Evolutionary conservation across 2,113 vertebrate genomes (phyloP).

Genomic region (Hylia prasina): DNA sequence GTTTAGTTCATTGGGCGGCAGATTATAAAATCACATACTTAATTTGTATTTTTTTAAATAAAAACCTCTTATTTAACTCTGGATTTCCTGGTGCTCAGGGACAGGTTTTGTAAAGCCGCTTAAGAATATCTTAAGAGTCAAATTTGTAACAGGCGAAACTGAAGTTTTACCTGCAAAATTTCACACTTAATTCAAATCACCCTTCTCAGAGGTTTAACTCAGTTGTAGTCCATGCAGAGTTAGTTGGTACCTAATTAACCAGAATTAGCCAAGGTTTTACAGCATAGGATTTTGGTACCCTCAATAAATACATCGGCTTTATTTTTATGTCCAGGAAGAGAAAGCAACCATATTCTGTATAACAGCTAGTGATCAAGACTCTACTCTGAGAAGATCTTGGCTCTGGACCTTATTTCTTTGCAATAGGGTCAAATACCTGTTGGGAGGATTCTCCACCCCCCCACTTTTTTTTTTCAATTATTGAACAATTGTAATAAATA

Average conservation of each 20-base stretch:
- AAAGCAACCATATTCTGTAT: neutral
- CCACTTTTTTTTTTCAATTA: neutral
- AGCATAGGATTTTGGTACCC: neutral
- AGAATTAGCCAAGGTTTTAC: neutral
- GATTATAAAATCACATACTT: neutral
- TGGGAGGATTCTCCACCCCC: neutral
- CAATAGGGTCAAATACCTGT: rapidly evolving
- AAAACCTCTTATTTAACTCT: neutral
- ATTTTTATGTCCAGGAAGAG: neutral
- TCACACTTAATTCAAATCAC: neutral
- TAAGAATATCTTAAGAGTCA: neutral
- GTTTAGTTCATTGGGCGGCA: neutral
- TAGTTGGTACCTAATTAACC: neutral
- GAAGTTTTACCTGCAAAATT: neutral
- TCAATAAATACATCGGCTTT: neutral
- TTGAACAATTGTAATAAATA: neutral
- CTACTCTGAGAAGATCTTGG: neutral
- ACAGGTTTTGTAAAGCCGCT: neutral
- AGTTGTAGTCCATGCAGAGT: neutral
- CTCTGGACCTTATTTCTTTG: neutral
- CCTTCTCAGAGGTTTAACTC: neutral
- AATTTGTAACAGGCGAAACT: neutral
- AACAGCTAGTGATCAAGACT: neutral
- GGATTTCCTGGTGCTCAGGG: neutral
- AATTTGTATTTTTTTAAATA: neutral